A percentile compares a stretch with the other conserved stretches of the same genome.
Conservation (phyloP, 2,888 invertebrate species). For the Caenorhabditis afra region DNA sequence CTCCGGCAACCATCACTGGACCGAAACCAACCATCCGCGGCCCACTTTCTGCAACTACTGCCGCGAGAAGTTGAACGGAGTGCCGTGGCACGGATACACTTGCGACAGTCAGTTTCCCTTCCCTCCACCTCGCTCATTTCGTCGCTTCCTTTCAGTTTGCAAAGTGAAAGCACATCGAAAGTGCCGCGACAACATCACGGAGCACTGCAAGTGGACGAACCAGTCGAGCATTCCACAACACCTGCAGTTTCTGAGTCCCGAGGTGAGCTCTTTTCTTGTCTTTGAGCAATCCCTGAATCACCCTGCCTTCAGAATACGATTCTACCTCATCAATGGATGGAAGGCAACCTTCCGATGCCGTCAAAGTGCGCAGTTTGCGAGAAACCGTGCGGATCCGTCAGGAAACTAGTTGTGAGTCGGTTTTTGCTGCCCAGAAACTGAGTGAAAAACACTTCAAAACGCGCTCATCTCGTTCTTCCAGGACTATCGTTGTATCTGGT, state of each 20-base stretch:
- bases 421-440: too few species aligned
- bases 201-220: conserved; percentile 98
- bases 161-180: conserved; percentile 97
- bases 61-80: conserved; percentile 91
- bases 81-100: conserved; percentile 94
- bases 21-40: conserved; percentile 64
- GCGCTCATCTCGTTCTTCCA: conserved; percentile 86
- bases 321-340: conserved; percentile 99
- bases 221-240: conserved; percentile 87
- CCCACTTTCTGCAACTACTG: conserved; percentile 90
- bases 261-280: conserved; percentile 36
- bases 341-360: conserved; percentile 95
- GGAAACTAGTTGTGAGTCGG: conserved; percentile 58
- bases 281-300: conserved; percentile 14
- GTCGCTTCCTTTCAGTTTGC: conserved; percentile 90
- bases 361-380: conserved; percentile 94
- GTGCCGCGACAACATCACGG: conserved; percentile 92
- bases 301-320: conserved; percentile 78
- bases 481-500: conserved; percentile 98
- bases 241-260: conserved; percentile 69
- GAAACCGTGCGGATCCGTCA: conserved; percentile 95
- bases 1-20: conserved; percentile 60
- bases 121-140: too few species aligned
- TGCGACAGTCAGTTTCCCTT: conserved; percentile 88
- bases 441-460: too few species aligned